Conservation (phyloP, 64 coral and sea anemone species). For the Montipora cactus region DNA sequence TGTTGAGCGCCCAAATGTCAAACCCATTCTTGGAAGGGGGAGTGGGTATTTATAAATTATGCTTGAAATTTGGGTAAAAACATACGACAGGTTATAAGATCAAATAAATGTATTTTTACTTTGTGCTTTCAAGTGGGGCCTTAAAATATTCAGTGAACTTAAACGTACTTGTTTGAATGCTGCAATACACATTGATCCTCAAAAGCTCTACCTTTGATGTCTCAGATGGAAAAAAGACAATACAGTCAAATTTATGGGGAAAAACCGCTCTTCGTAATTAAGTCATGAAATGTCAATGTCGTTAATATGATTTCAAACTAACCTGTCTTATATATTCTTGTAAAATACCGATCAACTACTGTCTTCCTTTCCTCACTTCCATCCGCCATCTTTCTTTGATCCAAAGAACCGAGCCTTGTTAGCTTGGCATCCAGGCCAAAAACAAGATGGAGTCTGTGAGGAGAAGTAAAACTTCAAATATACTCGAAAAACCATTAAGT, state of each 20-base stretch:
- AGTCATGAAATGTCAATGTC: not conserved
- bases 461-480: slow-evolving; percentile 89
- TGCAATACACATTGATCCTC: slow-evolving; percentile 97
- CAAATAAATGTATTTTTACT: too few species aligned
- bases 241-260: not conserved
- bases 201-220: slow-evolving; percentile 67
- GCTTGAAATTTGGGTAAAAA: too few species aligned
- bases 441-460: slow-evolving; percentile 88
- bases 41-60: too few species aligned
- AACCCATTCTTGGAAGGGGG: too few species aligned
- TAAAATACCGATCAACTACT: slow-evolving; percentile 87
- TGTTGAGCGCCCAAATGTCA: too few species aligned
- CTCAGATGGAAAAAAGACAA: slow-evolving; percentile 45
- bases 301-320: not conserved
- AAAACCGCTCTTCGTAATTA: not conserved
- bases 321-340: slow-evolving; percentile 53
- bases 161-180: slow-evolving; percentile 99
- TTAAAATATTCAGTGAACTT: not conserved
- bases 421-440: slow-evolving; percentile 65
- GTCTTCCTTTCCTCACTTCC: slow-evolving; percentile 23
- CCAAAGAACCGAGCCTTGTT: not conserved
- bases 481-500: slow-evolving; percentile 94
- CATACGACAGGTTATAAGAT: too few species aligned
- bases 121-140: not conserved
- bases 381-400: slow-evolving; percentile 85